Base-by-base conservation (phyloP, 2,888 invertebrate species). In the Theretra japonica region DNA sequence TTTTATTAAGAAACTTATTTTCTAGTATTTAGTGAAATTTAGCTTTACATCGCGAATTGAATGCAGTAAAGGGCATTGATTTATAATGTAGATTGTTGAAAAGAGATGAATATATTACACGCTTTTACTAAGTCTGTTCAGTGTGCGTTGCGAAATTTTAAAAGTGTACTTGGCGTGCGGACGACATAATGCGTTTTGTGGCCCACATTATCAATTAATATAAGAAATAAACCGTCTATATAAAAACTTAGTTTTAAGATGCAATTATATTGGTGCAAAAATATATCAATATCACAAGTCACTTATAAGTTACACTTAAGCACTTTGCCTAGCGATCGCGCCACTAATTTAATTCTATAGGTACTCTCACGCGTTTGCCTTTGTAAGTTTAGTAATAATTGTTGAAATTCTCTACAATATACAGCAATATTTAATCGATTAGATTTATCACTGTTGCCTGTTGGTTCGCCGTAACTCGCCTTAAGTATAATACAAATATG, bases 51-150 rank as follows among this genome's bases (percentile, higher is more conserved):
- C 28, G 19, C 30, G 62, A 62, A 21, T 62, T n/a, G 62, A 62
- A 15, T 62, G 62, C 62, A 60, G 60, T 60, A 30, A 41, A n/a
- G 60, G 60, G 60, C 60, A 21, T 62, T 62, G 62, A 21, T 33
- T n/a, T 21, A 62, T 28, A 3, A 33, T 33, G 41, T 62, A 62
- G 33, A 41, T 33, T 33, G n/a, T 21, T 33, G 11, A 21, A 62
- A 30, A 62, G 30, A 41, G 15, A 33, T 33, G 15, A 41, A 62
- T 33, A 62, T 41, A 62, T 41, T 62, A 41, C 62, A 62, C 33
- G 62, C 62, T 41, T 62, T 41, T 21, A 33, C 41, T 41, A 4
- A n/a, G 41, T 59, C 28, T 59, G 19, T 33, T 62, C 33, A 62
- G 6, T 60, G 60, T 62, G 41, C 21, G 33, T 62, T 62, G 41